Evolutionary conservation across 2,888 invertebrate genomes (phyloP), one percentile per base, ranked within the genome.

Genomic region (Acleris literana): DNA sequence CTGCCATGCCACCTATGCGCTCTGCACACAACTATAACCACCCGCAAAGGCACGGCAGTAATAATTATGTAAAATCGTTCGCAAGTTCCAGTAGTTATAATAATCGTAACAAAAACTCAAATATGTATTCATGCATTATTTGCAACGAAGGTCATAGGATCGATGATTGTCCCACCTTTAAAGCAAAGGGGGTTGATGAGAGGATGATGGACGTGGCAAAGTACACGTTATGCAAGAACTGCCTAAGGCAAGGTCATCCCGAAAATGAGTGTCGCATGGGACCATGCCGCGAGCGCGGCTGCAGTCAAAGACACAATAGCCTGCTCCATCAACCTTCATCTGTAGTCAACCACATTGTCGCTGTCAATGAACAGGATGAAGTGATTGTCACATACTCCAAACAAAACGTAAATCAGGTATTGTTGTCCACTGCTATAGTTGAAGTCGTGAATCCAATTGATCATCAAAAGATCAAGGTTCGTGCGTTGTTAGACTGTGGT

Each of bases 111-210:
- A 56, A 58, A 57, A 53, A 64, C n/a, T 16, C 25, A 25, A 29
- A 20, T 16, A 49, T 48, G 16, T 58, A 22, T 55, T 13, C 29
- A 17, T 71, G 67, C 25, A 33, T 65, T 25, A 59, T 69, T 51
- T 69, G 70, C 49, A 59, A 68, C 53, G 43, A 57, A 16, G 56
- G 64, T 7, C 63, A 71, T 61, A 68, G 59, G 20, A 69, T 70
- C 18, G 69, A 69, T 64, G 71, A 71, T 33, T 72, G 71, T 52
- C 63, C 63, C 25, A 60, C n/a, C 9, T 72, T 71, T 53, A 71
- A 70, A 33, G 53, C 70, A 16, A 70, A 65, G 17, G 17, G 39
- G 17, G 11, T 68, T 18, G 46, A 67, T 4, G 70, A 70, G 5
- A 51, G 55, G n/a, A 13, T 66, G 46, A 44, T 25, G 9, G 51